Evolutionary conservation across 37 sponge, comb jelly and placozoan species (phyloP).

Genomic region (Chondrosia reniformis): DNA sequence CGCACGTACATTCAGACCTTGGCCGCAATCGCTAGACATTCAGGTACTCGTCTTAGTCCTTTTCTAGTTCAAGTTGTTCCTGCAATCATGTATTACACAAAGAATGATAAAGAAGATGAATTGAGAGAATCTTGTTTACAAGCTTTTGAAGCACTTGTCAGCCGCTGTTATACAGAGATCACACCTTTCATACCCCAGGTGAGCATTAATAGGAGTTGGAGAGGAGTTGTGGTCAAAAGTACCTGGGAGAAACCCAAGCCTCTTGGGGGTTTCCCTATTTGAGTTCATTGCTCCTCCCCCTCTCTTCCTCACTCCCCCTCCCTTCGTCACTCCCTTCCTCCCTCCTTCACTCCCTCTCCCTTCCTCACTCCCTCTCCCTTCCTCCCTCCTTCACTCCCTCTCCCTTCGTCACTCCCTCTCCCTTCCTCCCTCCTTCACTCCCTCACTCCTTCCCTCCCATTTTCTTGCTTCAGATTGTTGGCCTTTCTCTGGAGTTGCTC

Average conservation of each 20-base stretch:
- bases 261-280: not conserved
- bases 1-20: constrained; percentile 82
- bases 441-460: constrained; percentile 8
- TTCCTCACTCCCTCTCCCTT: too few species aligned
- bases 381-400: too few species aligned
- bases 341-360: not conserved
- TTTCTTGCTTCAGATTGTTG: constrained; percentile 57
- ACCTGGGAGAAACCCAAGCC: not conserved
- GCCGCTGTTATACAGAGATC: constrained; percentile 88
- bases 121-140: constrained; percentile 92
- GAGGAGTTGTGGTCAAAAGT: too few species aligned
- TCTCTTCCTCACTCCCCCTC: not conserved
- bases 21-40: constrained; percentile 86
- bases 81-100: constrained; percentile 69
- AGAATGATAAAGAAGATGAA: constrained; percentile 82
- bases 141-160: constrained; percentile 81
- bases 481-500: constrained; percentile 68
- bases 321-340: not conserved
- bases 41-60: constrained; percentile 80
- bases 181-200: constrained; percentile 79
- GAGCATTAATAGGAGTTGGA: not conserved
- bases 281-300: not conserved
- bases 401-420: not conserved
- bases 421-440: constrained; percentile 6
- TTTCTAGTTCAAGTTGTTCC: constrained; percentile 77